phyloP scores from a whole-genome alignment of 2,888 invertebrate genomes.

The Dromius quadrimaculatus region DNA sequence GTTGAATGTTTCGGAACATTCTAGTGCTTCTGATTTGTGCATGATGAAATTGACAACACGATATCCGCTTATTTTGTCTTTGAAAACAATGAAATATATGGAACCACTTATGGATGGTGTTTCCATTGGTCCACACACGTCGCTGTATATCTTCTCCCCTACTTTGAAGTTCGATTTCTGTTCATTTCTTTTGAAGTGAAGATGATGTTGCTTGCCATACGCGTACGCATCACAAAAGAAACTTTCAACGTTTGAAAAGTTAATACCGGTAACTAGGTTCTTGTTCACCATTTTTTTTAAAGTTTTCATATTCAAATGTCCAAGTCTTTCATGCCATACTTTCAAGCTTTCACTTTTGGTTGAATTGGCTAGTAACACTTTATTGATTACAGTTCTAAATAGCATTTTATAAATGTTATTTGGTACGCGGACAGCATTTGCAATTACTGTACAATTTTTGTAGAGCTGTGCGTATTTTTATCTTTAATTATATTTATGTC shows the following conservation, averaged over 20 bases:
- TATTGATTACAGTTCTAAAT: conserved; percentile 44
- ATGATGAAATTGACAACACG: neutral
- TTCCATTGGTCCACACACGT: neutral
- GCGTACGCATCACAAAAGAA: neutral
- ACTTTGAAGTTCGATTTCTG: neutral
- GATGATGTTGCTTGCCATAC: neutral
- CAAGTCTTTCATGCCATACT: neutral
- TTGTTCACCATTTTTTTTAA: neutral
- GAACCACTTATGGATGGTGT: neutral
- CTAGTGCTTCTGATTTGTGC: neutral
- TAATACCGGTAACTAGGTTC: neutral
- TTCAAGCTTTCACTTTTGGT: too few relatives aligned
- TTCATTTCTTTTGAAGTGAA: neutral
- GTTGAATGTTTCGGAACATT: neutral
- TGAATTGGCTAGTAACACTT: conserved; percentile 7
- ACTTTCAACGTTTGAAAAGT: neutral
- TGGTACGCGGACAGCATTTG: conserved; percentile 49
- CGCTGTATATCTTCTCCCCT: neutral
- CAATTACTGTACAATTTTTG: conserved; percentile 25
- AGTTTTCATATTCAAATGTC: neutral
- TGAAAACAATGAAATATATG: neutral
- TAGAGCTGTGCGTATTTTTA: conserved; percentile 31
- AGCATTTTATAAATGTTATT: conserved; percentile 52
- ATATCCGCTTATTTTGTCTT: neutral
- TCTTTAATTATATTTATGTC: conserved; percentile 49